phyloP scores from a whole-genome alignment of 2,797 vertebrate species.

The Danio albolineatus region DNA sequence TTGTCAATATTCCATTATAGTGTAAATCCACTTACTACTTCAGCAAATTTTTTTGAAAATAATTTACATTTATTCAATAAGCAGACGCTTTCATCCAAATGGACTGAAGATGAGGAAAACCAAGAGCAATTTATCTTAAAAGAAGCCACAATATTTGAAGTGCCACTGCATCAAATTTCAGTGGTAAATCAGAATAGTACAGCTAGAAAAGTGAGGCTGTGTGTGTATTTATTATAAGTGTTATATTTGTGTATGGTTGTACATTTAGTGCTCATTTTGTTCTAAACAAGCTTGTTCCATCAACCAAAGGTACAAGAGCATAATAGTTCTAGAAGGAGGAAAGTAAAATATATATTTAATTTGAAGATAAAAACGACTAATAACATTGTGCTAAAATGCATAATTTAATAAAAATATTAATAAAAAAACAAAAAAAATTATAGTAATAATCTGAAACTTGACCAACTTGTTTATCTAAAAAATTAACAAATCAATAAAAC shows the following conservation, averaged over 20 bases:
- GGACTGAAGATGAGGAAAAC: slow-evolving; percentile 27
- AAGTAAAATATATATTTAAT: not conserved
- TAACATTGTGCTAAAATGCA: too few relatives aligned
- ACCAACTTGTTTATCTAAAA: too few relatives aligned
- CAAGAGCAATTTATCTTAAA: slow-evolving; percentile 3
- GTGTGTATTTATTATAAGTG: not conserved
- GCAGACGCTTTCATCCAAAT: slow-evolving; percentile 18
- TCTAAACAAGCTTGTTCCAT: not conserved
- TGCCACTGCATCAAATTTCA: not conserved
- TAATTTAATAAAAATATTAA: too few relatives aligned
- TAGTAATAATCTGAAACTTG: not conserved
- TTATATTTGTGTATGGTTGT: not conserved
- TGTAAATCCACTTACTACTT: slow-evolving; percentile 24
- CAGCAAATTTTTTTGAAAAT: not conserved
- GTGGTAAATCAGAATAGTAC: not conserved
- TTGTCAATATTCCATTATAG: slow-evolving; percentile 38
- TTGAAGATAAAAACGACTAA: not conserved
- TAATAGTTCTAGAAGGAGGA: not conserved
- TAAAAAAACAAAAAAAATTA: not conserved
- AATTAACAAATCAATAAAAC: too few relatives aligned
- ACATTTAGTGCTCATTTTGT: not conserved
- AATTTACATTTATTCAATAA: slow-evolving; percentile 39
- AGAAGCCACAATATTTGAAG: not conserved
- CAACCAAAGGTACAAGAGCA: not conserved
- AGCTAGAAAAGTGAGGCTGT: not conserved